Evolutionary conservation across 2,888 invertebrate genomes (phyloP), one percentile per base, ranked within the genome.

Genomic region (Leucoptera coffeella): DNA sequence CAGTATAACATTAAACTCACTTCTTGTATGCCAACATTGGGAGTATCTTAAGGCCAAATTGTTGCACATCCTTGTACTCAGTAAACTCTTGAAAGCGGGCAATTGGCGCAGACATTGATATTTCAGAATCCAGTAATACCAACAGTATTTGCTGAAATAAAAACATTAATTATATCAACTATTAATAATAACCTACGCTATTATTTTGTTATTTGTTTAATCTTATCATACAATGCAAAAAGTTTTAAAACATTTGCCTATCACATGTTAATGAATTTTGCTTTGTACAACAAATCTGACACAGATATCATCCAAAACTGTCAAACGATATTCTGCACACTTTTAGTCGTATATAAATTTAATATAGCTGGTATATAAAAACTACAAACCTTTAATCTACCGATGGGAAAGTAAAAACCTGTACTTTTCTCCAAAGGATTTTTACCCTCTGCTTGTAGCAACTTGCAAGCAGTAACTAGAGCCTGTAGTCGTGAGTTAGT

Each of bases 11-110:
- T 17, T 17, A 17, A 12, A 33, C 59, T 47, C 40, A 42, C 75
- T 60, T 60, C 40, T 50, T 50, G 35, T 59, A 60, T 4, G 60
- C 58, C 11, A 64, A 40, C 1, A 50, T 49, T 12, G 59, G 48
- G 4, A 67, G 48, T 2, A 61, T 53, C 41, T 56, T 59, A 61
- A 89, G 82, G 1, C 80, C 77, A 44, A 80, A 76, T 45, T 80
- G 85, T 32, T 88, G 64, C 11, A 89, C 76, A 48, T 92, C 91
- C 35, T 80, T 75, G 47, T 81, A 85, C 30, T 77, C 72, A 0
- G 82, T 64, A 47, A 82, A 85, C 51, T 87, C 85, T 43, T 84
- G 80, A 45, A 86, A 86, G 37, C 82, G 76, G 8, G 67, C 55
- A 32, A 89, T 75, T 1, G 82, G 60, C 15, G 71, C 57, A 1